Evolutionary conservation across 2,797 vertebrate species (phyloP).

Genomic region (Sphaeramia orbicularis): DNA sequence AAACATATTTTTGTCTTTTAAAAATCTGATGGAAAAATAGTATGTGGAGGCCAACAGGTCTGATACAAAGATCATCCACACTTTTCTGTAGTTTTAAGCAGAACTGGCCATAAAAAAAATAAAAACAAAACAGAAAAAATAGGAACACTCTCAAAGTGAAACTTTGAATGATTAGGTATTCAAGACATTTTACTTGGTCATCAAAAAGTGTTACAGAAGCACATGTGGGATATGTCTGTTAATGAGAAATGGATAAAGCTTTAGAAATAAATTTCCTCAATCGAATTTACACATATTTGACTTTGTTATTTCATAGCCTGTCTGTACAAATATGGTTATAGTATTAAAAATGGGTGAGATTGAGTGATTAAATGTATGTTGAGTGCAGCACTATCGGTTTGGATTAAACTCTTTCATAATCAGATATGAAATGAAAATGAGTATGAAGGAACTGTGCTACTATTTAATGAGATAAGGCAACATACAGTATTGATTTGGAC

Average conservation of each 20-base stretch:
- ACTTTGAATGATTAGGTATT: conserved; percentile 30
- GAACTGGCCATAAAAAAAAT: conserved; percentile 1
- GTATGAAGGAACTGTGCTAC: conserved; percentile 10
- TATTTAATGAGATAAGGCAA: conserved; percentile 57
- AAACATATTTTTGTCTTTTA: not conserved
- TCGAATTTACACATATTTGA: conserved; percentile 26
- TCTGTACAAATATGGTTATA: conserved; percentile 18
- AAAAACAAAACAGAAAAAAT: conserved; percentile 15
- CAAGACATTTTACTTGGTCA: conserved; percentile 19
- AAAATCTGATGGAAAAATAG: not conserved
- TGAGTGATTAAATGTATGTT: conserved; percentile 3
- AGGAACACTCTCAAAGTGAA: conserved; percentile 22
- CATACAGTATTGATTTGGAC: conserved; percentile 38
- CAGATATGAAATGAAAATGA: conserved; percentile 15
- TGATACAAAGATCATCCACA: not conserved
- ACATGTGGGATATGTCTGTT: conserved; percentile 36
- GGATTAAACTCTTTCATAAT: conserved; percentile 16
- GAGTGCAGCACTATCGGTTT: conserved; percentile 16
- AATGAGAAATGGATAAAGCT: conserved; percentile 27
- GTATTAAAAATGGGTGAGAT: conserved; percentile 13
- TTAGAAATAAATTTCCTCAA: conserved; percentile 27
- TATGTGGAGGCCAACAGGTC: not conserved
- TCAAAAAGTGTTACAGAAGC: conserved; percentile 28
- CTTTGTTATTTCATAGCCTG: conserved; percentile 11
- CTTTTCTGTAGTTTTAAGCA: conserved; percentile 20